Base-by-base conservation (phyloP, 2,113 vertebrate genomes). In the Gambusia holbrooki region DNA sequence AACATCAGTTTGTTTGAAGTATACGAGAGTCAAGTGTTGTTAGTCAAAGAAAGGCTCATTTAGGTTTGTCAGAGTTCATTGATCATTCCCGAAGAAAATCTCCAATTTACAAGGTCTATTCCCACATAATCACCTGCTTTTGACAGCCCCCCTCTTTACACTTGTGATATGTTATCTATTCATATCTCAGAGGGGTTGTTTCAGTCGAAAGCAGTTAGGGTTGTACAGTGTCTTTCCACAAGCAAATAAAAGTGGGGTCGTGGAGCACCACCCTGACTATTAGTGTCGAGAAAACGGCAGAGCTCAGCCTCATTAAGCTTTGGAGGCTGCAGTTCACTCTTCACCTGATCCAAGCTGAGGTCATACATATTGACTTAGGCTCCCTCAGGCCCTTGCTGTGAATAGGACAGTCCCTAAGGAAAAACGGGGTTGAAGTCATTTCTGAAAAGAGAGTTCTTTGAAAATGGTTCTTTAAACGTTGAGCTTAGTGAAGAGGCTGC, bases 261-360 rank as follows among this genome's bases (percentile, higher is more conserved):
- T 11, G 32, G 58, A 74, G 75, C 0, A 1, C 27, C 68, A 17
- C 22, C 42, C 68, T 19, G 62, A 48, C 61, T 83, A 77, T 80
- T 79, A 69, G 75, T 77, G 80, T 86, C 86, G 76, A 88, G 74
- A 88, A 76, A 22, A 76, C 51, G 58, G 40, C 67, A 54, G 33
- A 64, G 72, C 61, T 64, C 54, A 74, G 63, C 73, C 87, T 80
- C 22, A 71, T 84, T 88, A 69, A 74, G 77, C 1, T 42, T 2
- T 1, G 76, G 71, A 64, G 75, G 75, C 70, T 71, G 77, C 62
- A 58, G 60, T 45, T 70, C 77, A 35, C 70, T 83, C 37, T 76
- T 42, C 71, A 58, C 69, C 75, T 67, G 83, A 79, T 51, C 67
- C 66, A 63, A 68, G 62, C 67, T 1, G 28, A 80, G 84, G 81